A percentile compares a stretch with the other conserved stretches of the same genome.
Evolutionary conservation across 2,888 invertebrate genomes (phyloP).

Genomic region (Gari tellinella): DNA sequence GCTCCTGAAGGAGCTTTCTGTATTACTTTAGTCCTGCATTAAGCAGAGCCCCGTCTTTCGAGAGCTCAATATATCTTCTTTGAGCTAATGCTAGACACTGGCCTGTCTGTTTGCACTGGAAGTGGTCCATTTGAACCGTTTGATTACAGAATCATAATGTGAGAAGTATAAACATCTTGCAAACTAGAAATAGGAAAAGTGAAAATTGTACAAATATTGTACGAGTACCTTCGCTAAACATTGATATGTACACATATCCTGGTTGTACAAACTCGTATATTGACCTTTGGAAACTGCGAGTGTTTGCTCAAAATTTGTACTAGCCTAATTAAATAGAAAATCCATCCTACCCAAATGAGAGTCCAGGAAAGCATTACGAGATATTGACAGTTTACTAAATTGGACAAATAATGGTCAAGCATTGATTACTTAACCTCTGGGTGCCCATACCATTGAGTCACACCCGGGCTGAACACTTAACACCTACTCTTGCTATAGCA

Average conservation of each 20-base stretch:
- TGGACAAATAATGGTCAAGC: conserved; percentile 55
- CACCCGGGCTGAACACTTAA: conserved; percentile 11
- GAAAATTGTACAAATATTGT: conserved; percentile 46
- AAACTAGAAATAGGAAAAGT: conserved; percentile 42
- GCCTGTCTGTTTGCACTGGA: no score
- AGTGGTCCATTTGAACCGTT: background rate
- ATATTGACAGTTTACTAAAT: conserved; percentile 59
- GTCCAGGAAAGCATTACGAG: conserved; percentile 61
- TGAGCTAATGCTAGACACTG: no score
- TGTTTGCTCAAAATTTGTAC: conserved; percentile 54
- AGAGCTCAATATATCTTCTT: no score
- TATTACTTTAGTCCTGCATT: no score
- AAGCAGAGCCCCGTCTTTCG: no score
- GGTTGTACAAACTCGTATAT: conserved; percentile 41
- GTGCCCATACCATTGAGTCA: conserved; percentile 13
- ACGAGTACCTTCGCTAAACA: conserved; percentile 49
- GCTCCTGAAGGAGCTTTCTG: no score
- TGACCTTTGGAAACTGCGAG: conserved; percentile 43
- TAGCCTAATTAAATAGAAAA: conserved; percentile 61
- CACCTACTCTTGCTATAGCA: no score
- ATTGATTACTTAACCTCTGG: conserved; percentile 56
- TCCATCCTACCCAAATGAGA: conserved; percentile 57
- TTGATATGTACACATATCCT: conserved; percentile 51
- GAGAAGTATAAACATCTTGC: conserved; percentile 54
- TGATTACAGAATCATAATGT: conserved; percentile 50